Percentiles rank a stretch among this genome's conserved stretches.
Conservation (phyloP, 2,888 invertebrate genomes). For the Seira musarum region DNA sequence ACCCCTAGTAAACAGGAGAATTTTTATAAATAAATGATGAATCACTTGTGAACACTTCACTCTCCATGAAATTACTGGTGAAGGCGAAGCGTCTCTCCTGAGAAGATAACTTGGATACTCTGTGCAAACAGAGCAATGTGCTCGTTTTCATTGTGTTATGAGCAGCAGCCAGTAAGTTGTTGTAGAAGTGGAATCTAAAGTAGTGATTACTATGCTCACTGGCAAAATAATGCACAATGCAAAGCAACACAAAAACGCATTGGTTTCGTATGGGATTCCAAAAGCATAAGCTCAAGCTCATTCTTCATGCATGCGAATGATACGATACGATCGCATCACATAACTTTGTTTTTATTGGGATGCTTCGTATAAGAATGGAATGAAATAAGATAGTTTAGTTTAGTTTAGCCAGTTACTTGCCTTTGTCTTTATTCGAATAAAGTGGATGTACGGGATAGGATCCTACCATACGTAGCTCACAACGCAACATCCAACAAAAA, state of each 20-base stretch:
- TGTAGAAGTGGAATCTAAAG: too few species aligned
- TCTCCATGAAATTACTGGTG: slow-evolving; percentile 53
- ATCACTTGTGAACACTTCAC: slow-evolving; percentile 20
- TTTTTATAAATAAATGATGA: not conserved
- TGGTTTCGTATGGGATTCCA: too few species aligned
- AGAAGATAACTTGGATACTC: slow-evolving; percentile 22
- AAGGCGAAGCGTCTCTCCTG: slow-evolving; percentile 23
- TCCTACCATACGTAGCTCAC: too few species aligned
- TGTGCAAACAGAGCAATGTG: slow-evolving; percentile 4
- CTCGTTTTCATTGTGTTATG: slow-evolving; percentile 3
- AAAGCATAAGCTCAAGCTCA: not conserved
- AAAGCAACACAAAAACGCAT: too few species aligned
- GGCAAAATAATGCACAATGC: not conserved
- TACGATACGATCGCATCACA: slow-evolving; percentile 1
- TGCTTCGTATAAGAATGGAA: too few species aligned
- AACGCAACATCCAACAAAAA: too few species aligned
- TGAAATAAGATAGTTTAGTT: too few species aligned
- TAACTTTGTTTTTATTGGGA: not conserved
- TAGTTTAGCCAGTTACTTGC: too few species aligned
- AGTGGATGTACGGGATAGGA: too few species aligned
- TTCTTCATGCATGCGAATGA: not conserved
- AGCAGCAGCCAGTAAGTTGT: not conserved
- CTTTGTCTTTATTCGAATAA: too few species aligned
- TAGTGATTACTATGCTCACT: not conserved
- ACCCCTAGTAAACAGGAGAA: not conserved